Base-by-base conservation (phyloP, 2,113 vertebrate genomes). In the Semnornis frantzii region DNA sequence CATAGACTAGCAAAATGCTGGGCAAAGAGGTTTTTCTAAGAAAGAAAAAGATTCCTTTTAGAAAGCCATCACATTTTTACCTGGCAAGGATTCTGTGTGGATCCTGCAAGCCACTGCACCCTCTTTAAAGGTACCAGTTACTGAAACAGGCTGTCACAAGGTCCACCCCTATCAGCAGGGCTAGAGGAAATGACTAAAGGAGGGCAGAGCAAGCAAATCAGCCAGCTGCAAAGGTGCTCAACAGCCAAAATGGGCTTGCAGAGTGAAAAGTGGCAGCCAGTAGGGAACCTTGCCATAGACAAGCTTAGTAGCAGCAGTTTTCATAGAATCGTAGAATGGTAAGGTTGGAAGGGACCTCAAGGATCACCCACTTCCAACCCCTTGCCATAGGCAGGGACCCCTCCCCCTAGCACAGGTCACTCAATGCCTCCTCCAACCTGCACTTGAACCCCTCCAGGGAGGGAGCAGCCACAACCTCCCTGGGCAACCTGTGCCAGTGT, bases 21-120 rank as follows among this genome's bases (percentile, higher is more conserved):
- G 84, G 65, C 44, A 50, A 85, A 54, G 44, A 68, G 30, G 4
- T 3, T 8, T 66, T 94, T 74, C 79, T 54, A 65, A 75, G 72
- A 65, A 90, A 52, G 21, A 8, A 76, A 71, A 87, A 83, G 18
- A 11, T 7, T 82, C 54, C 33, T 63, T 71, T 94, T 55, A 81
- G 28, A 52, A 89, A 92, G 65, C 31, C 4, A 17, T 55, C 12
- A 30, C 75, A 42, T 87, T 91, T 93, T 93, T 75, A 82, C 71
- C 62, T 89, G 87, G 78, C 70, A 91, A 92, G 74, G 82, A 85
- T 33, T 91, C 87, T 93, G 18, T 74, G 62, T 87, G 82, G 85
- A 87, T 91, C 63, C 75, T 42, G 59, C 85, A 75, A 0, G 28
- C 50, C 58, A 64, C 48, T 89, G 66, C 58, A 79, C 12, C 54